Evolutionary conservation across 2,113 vertebrate genomes (phyloP), one percentile per base, ranked within the genome.

Genomic region (Onychostruthus taczanowskii): DNA sequence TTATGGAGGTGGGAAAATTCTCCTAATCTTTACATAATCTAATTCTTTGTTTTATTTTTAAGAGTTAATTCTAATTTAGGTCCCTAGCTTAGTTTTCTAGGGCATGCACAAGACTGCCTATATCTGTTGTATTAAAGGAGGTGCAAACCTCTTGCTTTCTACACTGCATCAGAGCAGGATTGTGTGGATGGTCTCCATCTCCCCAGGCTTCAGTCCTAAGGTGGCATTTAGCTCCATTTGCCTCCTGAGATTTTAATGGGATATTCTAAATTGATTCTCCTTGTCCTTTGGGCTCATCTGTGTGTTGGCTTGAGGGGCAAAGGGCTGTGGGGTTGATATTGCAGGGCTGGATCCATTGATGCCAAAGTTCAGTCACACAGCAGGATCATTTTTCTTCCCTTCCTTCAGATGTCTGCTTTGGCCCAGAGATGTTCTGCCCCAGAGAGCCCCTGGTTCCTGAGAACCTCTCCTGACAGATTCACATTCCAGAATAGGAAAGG

Each of bases 21-120:
- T 27, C 15, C 7, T 16, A 0, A 35, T 50, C 4, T 33, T 73
- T 61, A 39, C 35, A 44, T 7, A 30, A 41, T 2, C 6, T 26
- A 39, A 17, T 35, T 16, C 1, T 30, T 77, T 39, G 2, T 24
- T 68, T 49, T 55, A 5, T 50, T 63, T 87, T 50, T 24, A 55
- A 33, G 33, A 64, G 7, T 49, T 43, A 37, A 21, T 67, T 72
- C 16, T 76, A 56, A 9, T 84, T 82, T 76, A 7, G 20, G 7
- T 33, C 46, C 7, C 28, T n/a, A 37, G 26, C n/a, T 64, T 22
- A 28, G 6, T 30, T 55, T 64, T 49, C 33, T 37, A 13, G 53
- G 35, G 39, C 7, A 2, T 24, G 4, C 3, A 58, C 9, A 20
- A 26, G 21, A 3, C 5, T 81, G 41, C 10, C 7, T 6, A 0